phyloP scores from a whole-genome alignment of 2,797 vertebrate genomes.

The Heliangelus exortis region DNA sequence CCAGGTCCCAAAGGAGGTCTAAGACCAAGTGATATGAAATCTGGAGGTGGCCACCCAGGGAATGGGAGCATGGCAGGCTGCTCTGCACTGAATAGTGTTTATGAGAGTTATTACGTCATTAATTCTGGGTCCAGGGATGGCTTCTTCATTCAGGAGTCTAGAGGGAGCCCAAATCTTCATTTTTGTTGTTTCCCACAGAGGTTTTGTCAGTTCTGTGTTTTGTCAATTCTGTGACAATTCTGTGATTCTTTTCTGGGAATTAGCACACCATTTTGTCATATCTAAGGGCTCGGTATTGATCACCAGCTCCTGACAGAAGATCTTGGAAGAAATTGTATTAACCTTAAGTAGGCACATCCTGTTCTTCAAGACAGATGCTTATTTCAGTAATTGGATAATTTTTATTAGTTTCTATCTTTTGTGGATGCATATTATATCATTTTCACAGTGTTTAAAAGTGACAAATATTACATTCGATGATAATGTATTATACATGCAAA shows the following conservation, averaged over 20 bases:
- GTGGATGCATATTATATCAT: neutral
- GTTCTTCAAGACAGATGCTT: neutral
- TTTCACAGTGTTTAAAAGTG: neutral
- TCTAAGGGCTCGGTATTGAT: neutral
- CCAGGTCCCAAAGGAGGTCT: neutral
- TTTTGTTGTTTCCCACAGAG: fast-evolving
- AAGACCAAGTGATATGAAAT: neutral
- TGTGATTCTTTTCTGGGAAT: neutral
- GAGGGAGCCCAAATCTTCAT: neutral
- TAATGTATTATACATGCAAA: neutral
- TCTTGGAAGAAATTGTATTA: neutral
- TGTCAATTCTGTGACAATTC: too few species aligned
- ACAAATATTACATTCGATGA: neutral
- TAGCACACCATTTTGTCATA: neutral
- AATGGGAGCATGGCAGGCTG: neutral
- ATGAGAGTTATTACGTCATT: neutral
- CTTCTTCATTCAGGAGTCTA: neutral
- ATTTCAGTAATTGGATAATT: neutral
- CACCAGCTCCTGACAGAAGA: neutral
- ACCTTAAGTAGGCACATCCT: neutral
- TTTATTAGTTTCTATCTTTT: neutral
- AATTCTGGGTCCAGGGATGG: neutral
- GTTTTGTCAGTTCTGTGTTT: too few species aligned
- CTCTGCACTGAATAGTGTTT: fast-evolving
- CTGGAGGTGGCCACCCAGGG: neutral